Evolutionary conservation across 2,113 vertebrate genomes (phyloP).

Genomic region (Machaerirhynchus nigripectus): DNA sequence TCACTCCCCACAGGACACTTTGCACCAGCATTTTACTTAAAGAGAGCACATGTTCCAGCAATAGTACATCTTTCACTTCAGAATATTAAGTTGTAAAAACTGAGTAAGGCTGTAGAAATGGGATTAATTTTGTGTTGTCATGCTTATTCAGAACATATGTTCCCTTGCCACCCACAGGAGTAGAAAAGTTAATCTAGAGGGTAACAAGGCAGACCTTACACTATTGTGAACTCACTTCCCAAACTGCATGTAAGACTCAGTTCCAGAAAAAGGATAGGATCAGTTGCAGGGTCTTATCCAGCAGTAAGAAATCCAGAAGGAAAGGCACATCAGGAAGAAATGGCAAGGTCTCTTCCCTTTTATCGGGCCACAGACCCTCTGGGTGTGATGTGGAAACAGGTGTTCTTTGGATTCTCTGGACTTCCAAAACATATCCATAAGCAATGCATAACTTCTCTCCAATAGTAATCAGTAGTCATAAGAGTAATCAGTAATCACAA

Average conservation of each 20-base stretch:
- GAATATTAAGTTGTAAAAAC: background rate
- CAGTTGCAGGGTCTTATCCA: background rate
- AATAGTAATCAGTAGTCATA: background rate
- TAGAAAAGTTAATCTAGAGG: background rate
- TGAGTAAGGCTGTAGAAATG: background rate
- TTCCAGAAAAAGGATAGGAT: background rate
- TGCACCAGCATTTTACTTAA: background rate
- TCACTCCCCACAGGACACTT: constrained; percentile 23
- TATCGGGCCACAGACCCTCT: background rate
- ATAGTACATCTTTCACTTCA: background rate
- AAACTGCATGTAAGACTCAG: background rate
- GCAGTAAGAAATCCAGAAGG: background rate
- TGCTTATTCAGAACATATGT: background rate
- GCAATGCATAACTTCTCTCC: background rate
- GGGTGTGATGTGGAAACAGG: background rate
- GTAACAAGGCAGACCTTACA: background rate
- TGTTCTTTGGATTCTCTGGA: background rate
- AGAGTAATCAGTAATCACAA: background rate
- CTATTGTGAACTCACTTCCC: background rate
- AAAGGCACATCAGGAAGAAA: background rate
- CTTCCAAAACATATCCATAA: background rate
- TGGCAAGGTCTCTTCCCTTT: background rate
- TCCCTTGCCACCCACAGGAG: background rate
- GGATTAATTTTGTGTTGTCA: background rate
- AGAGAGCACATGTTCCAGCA: background rate